Percentiles rank a stretch among this genome's conserved stretches.
Evolutionary conservation across 2,113 vertebrate genomes (phyloP).

Genomic region (Melanostigma gelatinosum): DNA sequence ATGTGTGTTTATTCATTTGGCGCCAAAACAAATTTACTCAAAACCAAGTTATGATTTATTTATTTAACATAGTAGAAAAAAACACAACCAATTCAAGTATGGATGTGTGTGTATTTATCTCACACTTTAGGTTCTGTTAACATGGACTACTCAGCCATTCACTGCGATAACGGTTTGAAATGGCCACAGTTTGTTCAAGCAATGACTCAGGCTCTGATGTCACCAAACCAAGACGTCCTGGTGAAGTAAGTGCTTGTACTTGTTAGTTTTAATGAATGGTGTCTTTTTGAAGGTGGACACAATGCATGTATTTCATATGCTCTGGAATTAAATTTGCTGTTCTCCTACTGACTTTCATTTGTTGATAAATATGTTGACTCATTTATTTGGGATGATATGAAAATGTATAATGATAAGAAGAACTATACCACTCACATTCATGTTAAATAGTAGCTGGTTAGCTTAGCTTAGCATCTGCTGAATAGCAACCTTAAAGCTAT

Average conservation of each 20-base stretch:
- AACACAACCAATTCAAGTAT: background rate
- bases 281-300: background rate
- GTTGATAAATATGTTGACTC: background rate
- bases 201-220: slow-evolving; percentile 40
- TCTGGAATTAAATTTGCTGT: background rate
- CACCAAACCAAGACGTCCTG: slow-evolving; percentile 43
- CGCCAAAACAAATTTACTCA: background rate
- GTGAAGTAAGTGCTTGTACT: slow-evolving; percentile 60
- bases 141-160: background rate
- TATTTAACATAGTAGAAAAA: background rate
- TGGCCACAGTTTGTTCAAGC: slow-evolving; percentile 61
- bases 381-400: background rate
- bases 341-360: background rate
- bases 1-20: background rate
- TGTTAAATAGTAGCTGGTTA: background rate
- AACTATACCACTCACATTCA: background rate
- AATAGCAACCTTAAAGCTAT: background rate
- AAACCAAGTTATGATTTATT: background rate
- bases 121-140: slow-evolving; percentile 60
- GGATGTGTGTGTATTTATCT: slow-evolving; percentile 1
- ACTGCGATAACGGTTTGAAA: slow-evolving; percentile 59
- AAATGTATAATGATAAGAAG: background rate
- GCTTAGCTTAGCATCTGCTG: background rate
- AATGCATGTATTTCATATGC: background rate
- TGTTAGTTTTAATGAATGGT: background rate